These are phyloP conservation scores for Stichopus horrens DNA, from an alignment of 53 echinoderm and acorn worm genomes.

Conservation along the genomic window DNA sequence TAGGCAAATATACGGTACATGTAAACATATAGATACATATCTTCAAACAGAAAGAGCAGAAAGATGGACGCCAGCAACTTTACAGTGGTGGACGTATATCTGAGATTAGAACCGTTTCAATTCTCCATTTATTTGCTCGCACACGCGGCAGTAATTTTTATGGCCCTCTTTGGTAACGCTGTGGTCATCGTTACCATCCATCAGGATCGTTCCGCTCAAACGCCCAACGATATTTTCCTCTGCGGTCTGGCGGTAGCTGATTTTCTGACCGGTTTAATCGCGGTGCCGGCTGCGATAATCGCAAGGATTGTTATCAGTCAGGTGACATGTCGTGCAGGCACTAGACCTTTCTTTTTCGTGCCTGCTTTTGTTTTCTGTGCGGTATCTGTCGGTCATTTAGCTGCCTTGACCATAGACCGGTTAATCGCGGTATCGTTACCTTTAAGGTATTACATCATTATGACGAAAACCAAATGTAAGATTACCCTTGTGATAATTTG, in stretches of 20 bases:
- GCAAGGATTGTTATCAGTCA: constrained; percentile 22
- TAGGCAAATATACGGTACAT: too few species aligned
- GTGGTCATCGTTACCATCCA: neutral
- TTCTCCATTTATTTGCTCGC: constrained; percentile 21
- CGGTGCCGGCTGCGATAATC: constrained; percentile 6
- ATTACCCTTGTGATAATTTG: neutral
- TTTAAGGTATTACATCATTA: neutral
- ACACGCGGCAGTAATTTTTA: neutral
- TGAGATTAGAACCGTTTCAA: neutral
- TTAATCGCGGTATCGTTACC: constrained; percentile 16
- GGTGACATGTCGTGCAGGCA: constrained; percentile 17
- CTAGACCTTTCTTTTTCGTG: neutral
- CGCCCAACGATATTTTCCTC: constrained; percentile 25
- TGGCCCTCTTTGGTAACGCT: constrained; percentile 19
- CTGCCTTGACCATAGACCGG: constrained; percentile 21
- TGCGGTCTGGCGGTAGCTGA: constrained; percentile 29
- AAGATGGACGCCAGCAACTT: neutral
- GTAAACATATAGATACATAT: too few species aligned
- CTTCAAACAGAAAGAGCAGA: neutral
- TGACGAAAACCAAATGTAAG: neutral
- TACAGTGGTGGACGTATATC: neutral
- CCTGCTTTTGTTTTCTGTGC: constrained; percentile 12
- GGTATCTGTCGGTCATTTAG: neutral
- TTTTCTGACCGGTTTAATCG: constrained; percentile 14
- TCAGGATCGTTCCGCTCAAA: neutral